Evolutionary conservation across 1,140 invertebrate genomes (phyloP).

Genomic region (Musca domestica): DNA sequence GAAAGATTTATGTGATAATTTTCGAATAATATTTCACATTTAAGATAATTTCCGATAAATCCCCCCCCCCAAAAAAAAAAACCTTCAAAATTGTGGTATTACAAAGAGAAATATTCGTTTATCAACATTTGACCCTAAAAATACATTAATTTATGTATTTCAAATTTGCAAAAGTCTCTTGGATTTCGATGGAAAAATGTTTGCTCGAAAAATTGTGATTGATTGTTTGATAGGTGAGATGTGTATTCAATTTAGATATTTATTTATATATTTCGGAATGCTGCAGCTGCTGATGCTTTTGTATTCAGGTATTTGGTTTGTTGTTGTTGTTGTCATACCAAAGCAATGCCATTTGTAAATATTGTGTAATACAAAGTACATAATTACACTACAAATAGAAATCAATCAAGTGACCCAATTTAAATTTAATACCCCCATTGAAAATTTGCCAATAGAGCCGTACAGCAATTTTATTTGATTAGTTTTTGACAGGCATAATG

Average conservation of each 20-base stretch:
- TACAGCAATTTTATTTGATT: not conserved
- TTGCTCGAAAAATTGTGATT: no score
- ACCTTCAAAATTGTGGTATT: no score
- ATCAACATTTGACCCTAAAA: no score
- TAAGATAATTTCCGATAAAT: no score
- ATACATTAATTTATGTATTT: no score
- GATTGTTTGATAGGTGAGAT: not conserved
- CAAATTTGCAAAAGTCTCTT: not conserved
- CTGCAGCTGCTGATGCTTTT: not conserved
- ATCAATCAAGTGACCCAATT: slow-evolving; percentile 12
- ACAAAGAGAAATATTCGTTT: no score
- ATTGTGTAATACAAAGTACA: not conserved
- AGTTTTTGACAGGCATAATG: no score
- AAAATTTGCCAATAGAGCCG: slow-evolving; percentile 4
- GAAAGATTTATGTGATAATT: no score
- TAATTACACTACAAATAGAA: no score
- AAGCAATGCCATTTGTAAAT: not conserved
- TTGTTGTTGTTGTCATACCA: not conserved
- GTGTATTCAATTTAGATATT: not conserved
- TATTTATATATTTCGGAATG: not conserved
- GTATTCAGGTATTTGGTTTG: not conserved
- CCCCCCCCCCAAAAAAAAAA: no score
- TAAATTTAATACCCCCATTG: slow-evolving; percentile 12
- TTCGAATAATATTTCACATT: no score
- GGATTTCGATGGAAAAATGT: not conserved